phyloP scores from a whole-genome alignment of 2,888 invertebrate species.

The Athalia circularis region DNA sequence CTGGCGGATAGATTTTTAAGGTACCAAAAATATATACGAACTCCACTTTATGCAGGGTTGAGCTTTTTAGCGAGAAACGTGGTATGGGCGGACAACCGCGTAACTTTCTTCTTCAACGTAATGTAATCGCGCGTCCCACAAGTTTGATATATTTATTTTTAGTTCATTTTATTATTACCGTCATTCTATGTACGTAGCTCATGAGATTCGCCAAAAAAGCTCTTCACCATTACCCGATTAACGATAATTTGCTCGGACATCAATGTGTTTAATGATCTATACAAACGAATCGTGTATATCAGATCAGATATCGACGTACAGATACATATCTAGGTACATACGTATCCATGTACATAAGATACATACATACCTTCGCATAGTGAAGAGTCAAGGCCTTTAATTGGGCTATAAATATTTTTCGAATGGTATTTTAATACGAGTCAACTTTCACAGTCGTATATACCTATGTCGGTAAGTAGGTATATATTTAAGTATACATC shows the following conservation, averaged over 20 bases:
- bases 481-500: too few relatives aligned
- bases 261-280: background rate
- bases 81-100: constrained; percentile 38
- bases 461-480: background rate
- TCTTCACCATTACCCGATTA: background rate
- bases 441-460: constrained; percentile 23
- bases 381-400: constrained; percentile 16
- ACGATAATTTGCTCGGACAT: constrained; percentile 11
- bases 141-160: background rate
- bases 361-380: constrained; percentile 9
- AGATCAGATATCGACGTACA: too few relatives aligned
- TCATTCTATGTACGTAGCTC: background rate
- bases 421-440: constrained; percentile 4
- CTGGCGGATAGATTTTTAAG: background rate
- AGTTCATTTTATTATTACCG: background rate
- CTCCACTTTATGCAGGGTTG: background rate
- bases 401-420: constrained; percentile 4
- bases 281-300: too few relatives aligned
- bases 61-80: constrained; percentile 47
- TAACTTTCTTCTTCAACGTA: constrained; percentile 47
- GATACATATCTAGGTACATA: too few relatives aligned
- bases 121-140: background rate
- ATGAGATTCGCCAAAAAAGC: background rate
- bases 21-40: too few relatives aligned
- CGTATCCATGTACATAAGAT: background rate